A percentile compares a stretch with the other conserved stretches of the same genome.
phyloP scores from a whole-genome alignment of 2,113 vertebrate species.

The Recurvirostra avosetta region DNA sequence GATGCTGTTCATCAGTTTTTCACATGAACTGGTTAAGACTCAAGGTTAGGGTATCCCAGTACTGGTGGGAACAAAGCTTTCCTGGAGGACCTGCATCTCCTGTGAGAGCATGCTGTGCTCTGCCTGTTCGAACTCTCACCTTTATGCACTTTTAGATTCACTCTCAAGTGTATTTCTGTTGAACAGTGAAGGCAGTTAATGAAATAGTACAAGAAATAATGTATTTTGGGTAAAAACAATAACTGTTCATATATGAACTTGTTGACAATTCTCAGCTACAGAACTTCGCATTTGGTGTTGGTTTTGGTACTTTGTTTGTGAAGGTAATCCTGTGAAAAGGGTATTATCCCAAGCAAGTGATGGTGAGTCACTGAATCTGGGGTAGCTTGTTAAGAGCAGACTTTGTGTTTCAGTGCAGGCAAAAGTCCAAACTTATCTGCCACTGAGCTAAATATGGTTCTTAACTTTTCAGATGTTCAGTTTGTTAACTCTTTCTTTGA shows the following conservation, averaged over 20 bases:
- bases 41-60: not conserved
- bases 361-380: not conserved
- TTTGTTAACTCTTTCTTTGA: not conserved
- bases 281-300: not conserved
- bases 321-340: not conserved
- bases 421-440: not conserved
- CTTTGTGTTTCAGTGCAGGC: not conserved
- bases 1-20: not conserved
- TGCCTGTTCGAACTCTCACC: not conserved
- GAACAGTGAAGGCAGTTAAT: not conserved
- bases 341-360: not conserved
- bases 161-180: not conserved
- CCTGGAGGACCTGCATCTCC: not conserved
- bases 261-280: not conserved
- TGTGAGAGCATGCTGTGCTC: not conserved
- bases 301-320: not conserved
- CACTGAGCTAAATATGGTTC: not conserved
- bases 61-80: not conserved
- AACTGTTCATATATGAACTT: not conserved
- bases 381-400: not conserved
- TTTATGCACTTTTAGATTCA: fast-evolving
- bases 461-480: not conserved
- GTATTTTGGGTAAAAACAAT: not conserved
- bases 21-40: not conserved
- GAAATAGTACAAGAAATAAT: not conserved